These are phyloP conservation scores for Gracilinanus agilis DNA, from an alignment of 2,113 vertebrate genomes.

Conservation along the genomic window DNA sequence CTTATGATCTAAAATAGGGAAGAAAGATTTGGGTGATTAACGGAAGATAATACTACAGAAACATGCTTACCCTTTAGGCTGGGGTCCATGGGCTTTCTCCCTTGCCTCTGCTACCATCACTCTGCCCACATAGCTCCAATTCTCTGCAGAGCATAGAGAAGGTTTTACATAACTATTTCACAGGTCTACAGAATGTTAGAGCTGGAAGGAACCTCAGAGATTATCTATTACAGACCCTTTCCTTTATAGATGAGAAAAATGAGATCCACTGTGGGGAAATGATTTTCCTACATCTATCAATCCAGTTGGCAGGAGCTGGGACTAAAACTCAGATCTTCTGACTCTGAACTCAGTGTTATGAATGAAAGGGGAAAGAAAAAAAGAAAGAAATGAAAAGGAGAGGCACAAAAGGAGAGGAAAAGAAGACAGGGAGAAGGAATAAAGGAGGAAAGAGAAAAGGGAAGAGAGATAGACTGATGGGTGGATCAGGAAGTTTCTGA, in stretches of 20 bases:
- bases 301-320: background rate
- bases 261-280: background rate
- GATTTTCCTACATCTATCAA: background rate
- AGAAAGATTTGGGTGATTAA: background rate
- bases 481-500: background rate
- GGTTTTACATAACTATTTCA: background rate
- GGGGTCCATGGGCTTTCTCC: background rate
- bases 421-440: background rate
- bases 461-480: background rate
- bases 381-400: background rate
- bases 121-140: background rate
- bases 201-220: background rate
- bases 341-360: background rate
- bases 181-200: background rate
- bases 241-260: background rate
- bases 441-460: background rate
- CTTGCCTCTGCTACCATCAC: background rate
- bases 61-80: background rate
- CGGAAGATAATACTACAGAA: background rate
- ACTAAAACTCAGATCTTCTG: background rate
- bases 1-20: conserved; percentile 88
- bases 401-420: background rate
- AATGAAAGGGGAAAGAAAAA: background rate
- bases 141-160: background rate
- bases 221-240: background rate